Evolutionary conservation across 2,797 vertebrate genomes (phyloP).

Genomic region (Perdix hodgsoniae): DNA sequence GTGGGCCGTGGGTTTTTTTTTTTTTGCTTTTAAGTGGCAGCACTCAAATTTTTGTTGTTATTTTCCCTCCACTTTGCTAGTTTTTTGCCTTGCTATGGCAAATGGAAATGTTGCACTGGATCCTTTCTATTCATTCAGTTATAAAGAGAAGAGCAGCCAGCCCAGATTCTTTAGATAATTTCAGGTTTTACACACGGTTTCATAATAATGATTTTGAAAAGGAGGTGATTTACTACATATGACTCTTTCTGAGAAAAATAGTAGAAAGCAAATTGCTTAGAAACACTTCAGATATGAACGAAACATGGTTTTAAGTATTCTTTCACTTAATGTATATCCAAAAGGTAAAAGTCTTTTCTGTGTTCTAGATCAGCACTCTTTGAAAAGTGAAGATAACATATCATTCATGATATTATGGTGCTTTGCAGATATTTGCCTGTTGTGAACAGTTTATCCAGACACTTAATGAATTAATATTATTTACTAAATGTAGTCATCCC

Average conservation of each 20-base stretch:
- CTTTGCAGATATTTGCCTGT: constrained; percentile 49
- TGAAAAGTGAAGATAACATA: constrained; percentile 37
- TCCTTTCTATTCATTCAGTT: neutral
- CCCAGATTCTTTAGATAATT: neutral
- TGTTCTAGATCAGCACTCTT: neutral
- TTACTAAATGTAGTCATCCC: constrained; percentile 28
- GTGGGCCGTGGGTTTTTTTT: neutral
- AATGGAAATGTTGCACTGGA: neutral
- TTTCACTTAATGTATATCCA: neutral
- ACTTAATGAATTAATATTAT: constrained; percentile 20
- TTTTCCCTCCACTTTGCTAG: neutral
- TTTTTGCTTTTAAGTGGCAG: neutral
- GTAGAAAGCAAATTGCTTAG: neutral
- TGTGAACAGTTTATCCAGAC: constrained; percentile 19
- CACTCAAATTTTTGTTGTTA: neutral
- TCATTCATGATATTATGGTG: constrained; percentile 36
- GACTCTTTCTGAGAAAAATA: neutral
- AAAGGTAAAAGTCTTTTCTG: constrained; percentile 32
- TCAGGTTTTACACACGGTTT: neutral
- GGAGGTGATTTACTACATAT: neutral
- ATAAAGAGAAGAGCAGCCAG: neutral
- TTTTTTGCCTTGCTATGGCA: neutral
- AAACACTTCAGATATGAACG: neutral
- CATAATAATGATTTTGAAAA: neutral
- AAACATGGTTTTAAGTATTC: neutral